phyloP scores from a whole-genome alignment of 2,797 vertebrate genomes.

The Mus spretus region DNA sequence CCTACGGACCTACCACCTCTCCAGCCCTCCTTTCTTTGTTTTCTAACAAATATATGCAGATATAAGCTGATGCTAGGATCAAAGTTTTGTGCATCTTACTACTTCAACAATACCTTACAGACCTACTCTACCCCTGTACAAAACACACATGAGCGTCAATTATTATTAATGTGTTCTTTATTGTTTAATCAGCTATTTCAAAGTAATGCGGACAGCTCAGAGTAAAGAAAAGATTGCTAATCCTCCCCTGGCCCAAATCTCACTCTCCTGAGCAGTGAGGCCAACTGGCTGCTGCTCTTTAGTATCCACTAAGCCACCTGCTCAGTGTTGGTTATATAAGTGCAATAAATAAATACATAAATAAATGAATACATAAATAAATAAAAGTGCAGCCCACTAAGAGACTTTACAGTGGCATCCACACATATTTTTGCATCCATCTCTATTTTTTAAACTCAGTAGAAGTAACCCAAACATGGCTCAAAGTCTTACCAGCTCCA shows the following conservation, averaged over 20 bases:
- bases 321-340: slow-evolving; percentile 29
- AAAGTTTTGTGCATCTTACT: slow-evolving; percentile 30
- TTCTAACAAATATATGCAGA: slow-evolving; percentile 29
- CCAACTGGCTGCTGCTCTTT: not conserved
- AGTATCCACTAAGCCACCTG: not conserved
- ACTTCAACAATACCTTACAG: slow-evolving; percentile 31
- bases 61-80: slow-evolving; percentile 23
- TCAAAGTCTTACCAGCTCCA: slow-evolving; percentile 52
- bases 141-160: slow-evolving; percentile 37
- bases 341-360: not conserved
- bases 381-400: slow-evolving; percentile 30
- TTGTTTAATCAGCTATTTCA: slow-evolving; percentile 58
- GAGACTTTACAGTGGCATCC: slow-evolving; percentile 39
- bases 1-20: not conserved
- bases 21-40: not conserved
- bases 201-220: not conserved
- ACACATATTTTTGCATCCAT: not conserved
- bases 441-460: not conserved
- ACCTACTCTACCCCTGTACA: not conserved
- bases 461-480: slow-evolving; percentile 39
- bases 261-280: not conserved
- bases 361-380: too few species aligned
- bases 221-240: slow-evolving; percentile 6
- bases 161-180: slow-evolving; percentile 46
- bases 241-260: not conserved